Conservation (phyloP, 37 sponge, comb jelly and placozoan species). For the Agelas oroides region DNA sequence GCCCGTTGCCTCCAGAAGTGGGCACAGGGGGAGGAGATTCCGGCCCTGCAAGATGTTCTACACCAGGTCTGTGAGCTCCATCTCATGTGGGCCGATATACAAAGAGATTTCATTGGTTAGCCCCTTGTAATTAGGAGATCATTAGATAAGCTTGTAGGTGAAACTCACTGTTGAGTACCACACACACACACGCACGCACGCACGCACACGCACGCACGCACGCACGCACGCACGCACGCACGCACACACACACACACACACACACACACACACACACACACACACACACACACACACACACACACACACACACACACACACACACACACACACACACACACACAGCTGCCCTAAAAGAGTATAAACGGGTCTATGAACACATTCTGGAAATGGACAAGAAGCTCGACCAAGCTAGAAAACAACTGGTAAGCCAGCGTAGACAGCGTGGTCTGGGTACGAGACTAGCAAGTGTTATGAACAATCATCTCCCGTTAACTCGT, state of each 20-base stretch:
- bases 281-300: too few relatives aligned
- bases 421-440: slow-evolving; percentile 49
- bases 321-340: not conserved
- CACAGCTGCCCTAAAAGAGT: slow-evolving; percentile 71
- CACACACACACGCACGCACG: too few relatives aligned
- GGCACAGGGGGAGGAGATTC: slow-evolving; percentile 67
- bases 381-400: slow-evolving; percentile 81
- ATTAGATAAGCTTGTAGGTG: not conserved
- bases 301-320: not conserved
- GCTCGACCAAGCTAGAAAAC: slow-evolving; percentile 65
- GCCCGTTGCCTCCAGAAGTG: slow-evolving; percentile 47
- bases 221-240: too few relatives aligned
- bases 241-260: too few relatives aligned
- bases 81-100: slow-evolving; percentile 59
- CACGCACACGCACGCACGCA: too few relatives aligned
- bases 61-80: slow-evolving; percentile 66
- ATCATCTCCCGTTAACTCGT: too few relatives aligned
- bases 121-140: not conserved
- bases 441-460: too few relatives aligned
- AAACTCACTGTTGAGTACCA: too few relatives aligned
- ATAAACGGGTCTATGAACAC: slow-evolving; percentile 76
- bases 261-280: too few relatives aligned
- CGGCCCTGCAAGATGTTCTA: slow-evolving; percentile 81
- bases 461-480: too few relatives aligned
- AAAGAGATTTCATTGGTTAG: slow-evolving; percentile 73